phyloP scores from a whole-genome alignment of 2,797 vertebrate genomes.

The Microcaecilia unicolor region DNA sequence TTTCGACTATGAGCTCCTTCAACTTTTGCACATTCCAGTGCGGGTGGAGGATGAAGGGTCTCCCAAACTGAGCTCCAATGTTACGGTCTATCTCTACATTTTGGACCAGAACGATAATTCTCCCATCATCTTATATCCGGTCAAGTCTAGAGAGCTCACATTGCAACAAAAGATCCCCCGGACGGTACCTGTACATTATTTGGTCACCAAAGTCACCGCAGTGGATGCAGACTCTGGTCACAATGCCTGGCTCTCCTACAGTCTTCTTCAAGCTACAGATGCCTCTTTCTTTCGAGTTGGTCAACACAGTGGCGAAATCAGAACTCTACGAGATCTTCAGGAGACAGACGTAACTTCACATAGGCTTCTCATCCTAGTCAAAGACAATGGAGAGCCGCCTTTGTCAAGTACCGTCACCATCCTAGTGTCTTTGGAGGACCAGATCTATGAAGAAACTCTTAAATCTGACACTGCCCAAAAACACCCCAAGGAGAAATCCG shows the following conservation, averaged over 20 bases:
- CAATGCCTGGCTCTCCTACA: constrained; percentile 88
- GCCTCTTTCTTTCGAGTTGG: constrained; percentile 74
- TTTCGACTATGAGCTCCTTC: constrained; percentile 82
- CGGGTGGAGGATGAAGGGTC: constrained; percentile 73
- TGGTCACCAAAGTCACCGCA: constrained; percentile 81
- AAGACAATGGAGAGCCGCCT: constrained; percentile 73
- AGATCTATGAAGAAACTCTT: background rate
- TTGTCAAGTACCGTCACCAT: constrained; percentile 55
- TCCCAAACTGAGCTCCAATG: constrained; percentile 60
- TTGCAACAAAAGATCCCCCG: constrained; percentile 64
- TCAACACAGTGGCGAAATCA: constrained; percentile 73
- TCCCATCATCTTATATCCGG: constrained; percentile 74
- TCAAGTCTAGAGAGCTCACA: constrained; percentile 46
- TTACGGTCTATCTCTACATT: constrained; percentile 84
- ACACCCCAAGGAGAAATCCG: background rate
- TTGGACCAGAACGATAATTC: constrained; percentile 86
- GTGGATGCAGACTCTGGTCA: constrained; percentile 86
- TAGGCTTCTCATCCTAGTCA: constrained; percentile 71
- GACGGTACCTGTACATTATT: constrained; percentile 63
- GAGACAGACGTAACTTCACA: constrained; percentile 68
- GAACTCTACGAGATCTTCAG: constrained; percentile 61
- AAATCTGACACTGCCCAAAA: background rate
- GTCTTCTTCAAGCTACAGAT: constrained; percentile 69
- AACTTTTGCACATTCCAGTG: constrained; percentile 75
- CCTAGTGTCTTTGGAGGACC: background rate